phyloP scores from a whole-genome alignment of 2,797 vertebrate species.

The Stomatorhinus walkeri region DNA sequence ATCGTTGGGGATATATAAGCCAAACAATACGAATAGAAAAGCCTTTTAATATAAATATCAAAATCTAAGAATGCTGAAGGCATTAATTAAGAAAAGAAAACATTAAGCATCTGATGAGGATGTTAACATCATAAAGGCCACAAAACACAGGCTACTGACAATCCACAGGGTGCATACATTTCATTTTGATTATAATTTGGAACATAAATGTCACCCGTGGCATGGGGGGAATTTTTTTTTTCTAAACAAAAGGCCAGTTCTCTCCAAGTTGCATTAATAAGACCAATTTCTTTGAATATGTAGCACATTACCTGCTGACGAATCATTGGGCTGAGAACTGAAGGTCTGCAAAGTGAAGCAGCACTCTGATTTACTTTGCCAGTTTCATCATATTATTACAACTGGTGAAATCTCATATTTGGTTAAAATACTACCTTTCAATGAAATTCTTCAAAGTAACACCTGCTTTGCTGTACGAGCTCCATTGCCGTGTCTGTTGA shows the following conservation, averaged over 20 bases:
- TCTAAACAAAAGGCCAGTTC: constrained; percentile 12
- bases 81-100: constrained; percentile 7
- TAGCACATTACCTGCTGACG: neutral
- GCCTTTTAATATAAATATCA: neutral
- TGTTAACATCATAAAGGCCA: constrained; percentile 6
- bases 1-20: neutral
- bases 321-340: neutral
- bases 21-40: neutral
- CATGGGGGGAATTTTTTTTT: neutral
- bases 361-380: neutral
- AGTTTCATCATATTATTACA: neutral
- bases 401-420: neutral
- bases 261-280: constrained; percentile 2
- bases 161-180: neutral
- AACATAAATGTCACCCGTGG: constrained; percentile 12
- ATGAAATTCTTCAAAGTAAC: neutral
- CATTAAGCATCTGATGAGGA: neutral
- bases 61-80: neutral
- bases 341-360: neutral
- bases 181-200: constrained; percentile 9
- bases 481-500: neutral
- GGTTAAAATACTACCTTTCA: neutral
- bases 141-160: neutral
- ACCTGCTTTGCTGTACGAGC: neutral
- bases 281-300: constrained; percentile 6